phyloP scores from a whole-genome alignment of 2,888 invertebrate genomes.

The Dioctria linearis region DNA sequence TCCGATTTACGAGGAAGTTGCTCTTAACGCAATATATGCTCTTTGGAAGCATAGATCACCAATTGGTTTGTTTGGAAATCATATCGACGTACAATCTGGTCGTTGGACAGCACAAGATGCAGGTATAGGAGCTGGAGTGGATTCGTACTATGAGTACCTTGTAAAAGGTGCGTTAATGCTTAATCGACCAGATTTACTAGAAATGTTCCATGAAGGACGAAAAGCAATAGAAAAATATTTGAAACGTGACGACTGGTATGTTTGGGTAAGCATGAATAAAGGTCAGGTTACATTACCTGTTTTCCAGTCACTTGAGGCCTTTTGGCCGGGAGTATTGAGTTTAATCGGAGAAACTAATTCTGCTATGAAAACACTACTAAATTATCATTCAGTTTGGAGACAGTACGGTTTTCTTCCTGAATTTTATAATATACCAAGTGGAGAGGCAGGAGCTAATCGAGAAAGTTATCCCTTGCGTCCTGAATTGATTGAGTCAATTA shows the following conservation, averaged over 20 bases:
- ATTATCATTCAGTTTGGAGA: constrained; percentile 97
- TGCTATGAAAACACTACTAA: constrained; percentile 93
- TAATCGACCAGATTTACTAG: constrained; percentile 90
- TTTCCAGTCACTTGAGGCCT: constrained; percentile 98
- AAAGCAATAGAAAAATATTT: constrained; percentile 86
- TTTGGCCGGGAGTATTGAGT: constrained; percentile 96
- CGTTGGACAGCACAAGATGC: constrained; percentile 98
- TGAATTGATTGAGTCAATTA: constrained; percentile 95
- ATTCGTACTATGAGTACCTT: constrained; percentile 98
- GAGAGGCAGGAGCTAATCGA: constrained; percentile 86
- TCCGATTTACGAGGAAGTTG: constrained; percentile 94
- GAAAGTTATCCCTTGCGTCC: constrained; percentile 95
- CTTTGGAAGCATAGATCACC: constrained; percentile 89
- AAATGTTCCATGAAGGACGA: constrained; percentile 89
- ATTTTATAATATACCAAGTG: constrained; percentile 94
- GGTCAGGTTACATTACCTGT: constrained; percentile 95
- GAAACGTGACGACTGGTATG: constrained; percentile 97
- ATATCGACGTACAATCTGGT: constrained; percentile 94
- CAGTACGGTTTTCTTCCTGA: constrained; percentile 99
- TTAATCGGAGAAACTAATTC: constrained; percentile 89
- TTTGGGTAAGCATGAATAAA: constrained; percentile 99
- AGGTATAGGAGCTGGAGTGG: constrained; percentile 97
- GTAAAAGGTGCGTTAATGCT: constrained; percentile 96
- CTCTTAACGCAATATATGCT: constrained; percentile 91
- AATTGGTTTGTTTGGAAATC: constrained; percentile 95